Conservation (phyloP, 1,140 invertebrate genomes). For the Saccostrea echinata region DNA sequence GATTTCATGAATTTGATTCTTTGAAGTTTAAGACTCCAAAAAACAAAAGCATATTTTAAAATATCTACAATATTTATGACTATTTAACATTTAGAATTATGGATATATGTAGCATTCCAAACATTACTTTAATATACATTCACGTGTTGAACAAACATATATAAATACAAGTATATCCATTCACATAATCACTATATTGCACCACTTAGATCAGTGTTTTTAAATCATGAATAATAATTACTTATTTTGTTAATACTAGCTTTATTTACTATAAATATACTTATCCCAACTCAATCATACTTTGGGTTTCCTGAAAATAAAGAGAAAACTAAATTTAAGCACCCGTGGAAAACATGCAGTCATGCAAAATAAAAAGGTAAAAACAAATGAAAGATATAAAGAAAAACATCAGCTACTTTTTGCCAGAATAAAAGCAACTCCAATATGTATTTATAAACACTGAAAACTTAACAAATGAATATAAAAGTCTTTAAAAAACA, state of each 20-base stretch:
- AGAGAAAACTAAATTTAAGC: not conserved
- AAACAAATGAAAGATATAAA: no score
- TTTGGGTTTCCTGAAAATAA: constrained; percentile 15
- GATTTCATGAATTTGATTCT: no score
- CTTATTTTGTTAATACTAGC: not conserved
- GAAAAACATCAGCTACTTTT: no score
- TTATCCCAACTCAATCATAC: constrained; percentile 14
- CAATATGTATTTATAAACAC: no score
- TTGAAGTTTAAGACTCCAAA: no score
- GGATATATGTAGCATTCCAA: no score
- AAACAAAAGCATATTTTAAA: no score
- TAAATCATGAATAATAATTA: not conserved
- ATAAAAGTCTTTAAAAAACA: no score
- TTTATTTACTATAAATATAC: not conserved
- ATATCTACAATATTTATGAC: no score
- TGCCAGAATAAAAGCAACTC: no score
- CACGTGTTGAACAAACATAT: not conserved
- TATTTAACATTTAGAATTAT: no score
- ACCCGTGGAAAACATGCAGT: not conserved
- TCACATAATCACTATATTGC: not conserved
- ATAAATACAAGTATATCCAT: not conserved
- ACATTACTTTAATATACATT: not conserved
- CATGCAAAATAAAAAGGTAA: not conserved
- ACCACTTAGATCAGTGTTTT: not conserved
- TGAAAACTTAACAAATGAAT: no score